A percentile compares a stretch with the other conserved stretches of the same genome.
phyloP scores from a whole-genome alignment of 2,113 vertebrate species.

The Cinclus mexicanus region DNA sequence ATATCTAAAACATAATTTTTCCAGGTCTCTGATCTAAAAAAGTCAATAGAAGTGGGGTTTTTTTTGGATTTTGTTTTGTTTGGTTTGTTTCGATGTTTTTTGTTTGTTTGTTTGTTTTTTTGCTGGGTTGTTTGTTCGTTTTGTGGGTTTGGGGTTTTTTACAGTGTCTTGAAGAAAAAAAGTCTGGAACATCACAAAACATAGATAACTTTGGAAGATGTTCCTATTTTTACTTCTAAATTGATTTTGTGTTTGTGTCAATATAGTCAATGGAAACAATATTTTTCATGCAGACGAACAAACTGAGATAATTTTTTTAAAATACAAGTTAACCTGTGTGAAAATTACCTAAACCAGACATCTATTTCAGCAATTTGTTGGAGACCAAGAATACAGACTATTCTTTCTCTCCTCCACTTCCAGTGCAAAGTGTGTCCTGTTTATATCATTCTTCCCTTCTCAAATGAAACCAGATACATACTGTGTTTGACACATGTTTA shows the following conservation, averaged over 20 bases:
- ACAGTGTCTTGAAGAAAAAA: background rate
- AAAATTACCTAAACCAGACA: background rate
- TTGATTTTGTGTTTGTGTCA: background rate
- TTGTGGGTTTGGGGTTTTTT: background rate
- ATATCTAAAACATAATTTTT: background rate
- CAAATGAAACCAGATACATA: background rate
- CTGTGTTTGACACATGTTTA: background rate
- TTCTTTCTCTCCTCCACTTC: background rate
- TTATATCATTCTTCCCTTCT: background rate
- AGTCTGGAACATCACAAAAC: background rate
- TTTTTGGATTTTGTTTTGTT: background rate
- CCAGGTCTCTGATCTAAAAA: background rate
- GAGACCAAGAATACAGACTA: background rate
- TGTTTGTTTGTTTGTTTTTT: background rate
- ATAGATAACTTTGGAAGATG: background rate
- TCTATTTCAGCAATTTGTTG: background rate
- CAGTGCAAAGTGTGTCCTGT: background rate
- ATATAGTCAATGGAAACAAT: background rate
- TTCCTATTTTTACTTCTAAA: background rate
- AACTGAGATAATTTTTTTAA: background rate
- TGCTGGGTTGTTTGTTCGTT: background rate
- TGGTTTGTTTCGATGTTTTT: background rate
- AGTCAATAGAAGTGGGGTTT: background rate
- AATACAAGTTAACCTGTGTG: background rate
- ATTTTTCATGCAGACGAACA: background rate